A percentile compares a stretch with the other conserved stretches of the same genome.
phyloP scores from a whole-genome alignment of 2,888 invertebrate species.

The Cataglyphis cursor region DNA sequence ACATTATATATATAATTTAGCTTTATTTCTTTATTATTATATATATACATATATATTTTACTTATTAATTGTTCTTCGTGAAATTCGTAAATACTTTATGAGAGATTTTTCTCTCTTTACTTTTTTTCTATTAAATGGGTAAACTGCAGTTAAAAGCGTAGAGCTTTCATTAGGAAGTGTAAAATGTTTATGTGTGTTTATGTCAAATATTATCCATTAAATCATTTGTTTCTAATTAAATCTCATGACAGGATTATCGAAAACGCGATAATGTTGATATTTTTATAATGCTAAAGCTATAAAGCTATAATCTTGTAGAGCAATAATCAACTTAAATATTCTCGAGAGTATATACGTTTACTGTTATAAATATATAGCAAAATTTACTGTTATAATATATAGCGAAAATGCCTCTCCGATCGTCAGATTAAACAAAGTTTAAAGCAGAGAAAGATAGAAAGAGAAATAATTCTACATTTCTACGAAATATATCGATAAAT shows the following conservation, averaged over 20 bases:
- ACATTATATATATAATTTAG: not conserved
- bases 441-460: slow-evolving; percentile 60
- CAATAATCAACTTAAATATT: slow-evolving; percentile 67
- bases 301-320: slow-evolving; percentile 55
- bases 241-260: slow-evolving; percentile 51
- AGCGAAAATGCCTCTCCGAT: slow-evolving; percentile 59
- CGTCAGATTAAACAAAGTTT: slow-evolving; percentile 65
- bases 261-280: slow-evolving; percentile 43
- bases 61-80: not conserved
- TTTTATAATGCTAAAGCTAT: slow-evolving; percentile 54
- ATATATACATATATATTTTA: not conserved
- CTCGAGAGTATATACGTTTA: slow-evolving; percentile 53
- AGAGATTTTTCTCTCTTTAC: not conserved
- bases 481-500: slow-evolving; percentile 73
- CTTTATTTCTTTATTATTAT: not conserved
- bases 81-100: not conserved
- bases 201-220: slow-evolving; percentile 38
- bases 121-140: not conserved
- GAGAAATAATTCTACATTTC: slow-evolving; percentile 76
- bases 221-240: slow-evolving; percentile 66
- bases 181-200: not conserved
- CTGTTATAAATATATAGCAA: slow-evolving; percentile 44
- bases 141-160: not conserved
- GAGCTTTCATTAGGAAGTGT: not conserved
- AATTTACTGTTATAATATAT: not conserved